Percentiles rank a stretch among this genome's conserved stretches.
phyloP scores from a whole-genome alignment of 2,797 vertebrate genomes.

The Urosaurus nigricauda region DNA sequence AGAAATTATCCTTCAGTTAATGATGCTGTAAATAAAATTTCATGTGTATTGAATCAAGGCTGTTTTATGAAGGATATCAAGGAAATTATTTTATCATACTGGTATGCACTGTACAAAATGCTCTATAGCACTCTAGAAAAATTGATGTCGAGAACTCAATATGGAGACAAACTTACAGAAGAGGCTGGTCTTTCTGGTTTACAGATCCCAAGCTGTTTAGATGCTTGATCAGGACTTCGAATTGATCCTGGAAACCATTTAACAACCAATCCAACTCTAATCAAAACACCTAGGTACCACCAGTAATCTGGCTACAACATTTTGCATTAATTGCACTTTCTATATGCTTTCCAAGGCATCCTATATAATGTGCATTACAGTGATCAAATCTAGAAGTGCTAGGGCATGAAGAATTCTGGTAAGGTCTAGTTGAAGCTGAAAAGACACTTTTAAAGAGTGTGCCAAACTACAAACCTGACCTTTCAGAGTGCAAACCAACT shows the following conservation, averaged over 20 bases:
- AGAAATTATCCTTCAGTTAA: background rate
- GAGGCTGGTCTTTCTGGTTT: background rate
- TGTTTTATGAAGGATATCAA: background rate
- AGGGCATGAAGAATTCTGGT: background rate
- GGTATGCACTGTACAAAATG: conserved; percentile 15
- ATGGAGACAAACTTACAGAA: background rate
- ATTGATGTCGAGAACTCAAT: background rate
- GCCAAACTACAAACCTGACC: no score
- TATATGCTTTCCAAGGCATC: background rate
- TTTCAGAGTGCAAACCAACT: no score
- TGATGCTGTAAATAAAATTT: conserved; percentile 25
- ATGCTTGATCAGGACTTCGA: background rate
- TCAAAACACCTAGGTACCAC: background rate
- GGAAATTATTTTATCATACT: background rate
- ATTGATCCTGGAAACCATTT: background rate
- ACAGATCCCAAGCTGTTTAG: background rate
- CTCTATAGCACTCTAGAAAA: background rate
- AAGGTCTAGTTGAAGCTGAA: no score
- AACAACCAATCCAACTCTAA: background rate
- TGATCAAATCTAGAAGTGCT: background rate
- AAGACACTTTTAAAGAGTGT: no score
- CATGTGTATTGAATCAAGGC: conserved; percentile 41
- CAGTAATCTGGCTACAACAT: background rate
- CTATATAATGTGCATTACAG: background rate
- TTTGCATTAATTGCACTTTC: background rate